Conservation (phyloP, 2,113 vertebrate genomes). For the Rhinolophus sinicus region DNA sequence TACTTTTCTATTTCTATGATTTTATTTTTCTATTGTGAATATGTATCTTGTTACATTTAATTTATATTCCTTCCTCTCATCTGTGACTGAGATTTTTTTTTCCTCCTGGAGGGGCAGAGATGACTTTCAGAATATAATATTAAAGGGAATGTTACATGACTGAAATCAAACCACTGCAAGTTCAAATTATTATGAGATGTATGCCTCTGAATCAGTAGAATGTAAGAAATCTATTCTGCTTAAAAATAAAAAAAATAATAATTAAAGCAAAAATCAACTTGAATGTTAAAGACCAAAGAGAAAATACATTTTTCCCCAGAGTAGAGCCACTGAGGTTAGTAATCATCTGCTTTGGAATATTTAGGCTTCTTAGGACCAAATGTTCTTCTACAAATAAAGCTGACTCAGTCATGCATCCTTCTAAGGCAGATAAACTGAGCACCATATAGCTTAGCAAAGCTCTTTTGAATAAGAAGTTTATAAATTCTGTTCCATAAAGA, state of each 20-base stretch:
- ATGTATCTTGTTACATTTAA: neutral
- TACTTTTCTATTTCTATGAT: neutral
- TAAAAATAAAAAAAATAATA: neutral
- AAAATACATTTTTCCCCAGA: neutral
- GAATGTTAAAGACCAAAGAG: neutral
- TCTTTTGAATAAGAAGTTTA: neutral
- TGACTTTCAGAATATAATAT: neutral
- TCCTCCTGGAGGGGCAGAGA: too few relatives aligned
- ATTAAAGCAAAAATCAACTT: neutral
- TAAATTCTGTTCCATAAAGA: neutral
- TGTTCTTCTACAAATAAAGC: neutral
- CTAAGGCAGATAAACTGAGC: neutral
- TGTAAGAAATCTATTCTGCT: constrained; percentile 59
- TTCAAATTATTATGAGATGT: neutral
- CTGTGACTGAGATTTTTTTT: neutral
- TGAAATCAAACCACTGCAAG: neutral
- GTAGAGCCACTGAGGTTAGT: neutral
- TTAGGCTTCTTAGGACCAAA: neutral
- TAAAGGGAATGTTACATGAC: neutral
- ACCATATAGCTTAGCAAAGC: neutral
- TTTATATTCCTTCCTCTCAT: neutral
- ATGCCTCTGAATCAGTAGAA: constrained; percentile 70
- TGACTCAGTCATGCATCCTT: neutral
- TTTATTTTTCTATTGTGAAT: neutral
- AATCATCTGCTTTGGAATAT: neutral